Base-by-base conservation (phyloP, 1,140 invertebrate genomes). In the Phymastichus coffea region DNA sequence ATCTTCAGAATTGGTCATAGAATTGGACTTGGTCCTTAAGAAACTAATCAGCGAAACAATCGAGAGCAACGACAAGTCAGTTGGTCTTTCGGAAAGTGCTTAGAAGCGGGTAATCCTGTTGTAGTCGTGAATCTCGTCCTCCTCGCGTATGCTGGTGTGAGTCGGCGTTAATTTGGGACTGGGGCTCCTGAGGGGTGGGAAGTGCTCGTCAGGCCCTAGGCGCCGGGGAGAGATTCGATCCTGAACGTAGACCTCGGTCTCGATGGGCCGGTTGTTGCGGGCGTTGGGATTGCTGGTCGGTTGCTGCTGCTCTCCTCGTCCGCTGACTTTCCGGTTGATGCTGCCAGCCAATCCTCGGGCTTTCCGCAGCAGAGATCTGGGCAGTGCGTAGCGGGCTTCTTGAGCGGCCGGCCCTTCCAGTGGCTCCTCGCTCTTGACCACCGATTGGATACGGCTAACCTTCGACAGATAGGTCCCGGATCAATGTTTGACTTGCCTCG, bases 71-170 rank as follows among this genome's bases (percentile, higher is more conserved):
- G n/a, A n/a, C n/a, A n/a, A n/a, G n/a, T n/a, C n/a, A n/a, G n/a
- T n/a, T n/a, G n/a, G n/a, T n/a, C n/a, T n/a, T n/a, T n/a, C n/a
- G n/a, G 33, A 38, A 25, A 10, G 1, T 25, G 4, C 26, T 69
- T 57, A 80, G 49, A 80, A 75, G 51, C 75, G 69, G 0, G 77
- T 78, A 38, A 73, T 67, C 52, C 69, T 72, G 8, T 62, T 66
- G n/a, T 64, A 38, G 10, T 69, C 59, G 3, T 68, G 64, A 8
- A 68, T 59, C 43, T 76, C 77, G n/a, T 74, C 64, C 22, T 78
- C 75, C 12, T 79, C 73, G 8, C 37, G 2, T 1, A 54, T 44
- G 41, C 41, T 76, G 1, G 66, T 62, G 25, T 78, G 70, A 1
- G 67, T 67, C 4, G 68, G 66, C 26, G 68, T 62, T n/a, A 75